Conservation (phyloP, 2,797 vertebrate species). For the Choloepus didactylus region DNA sequence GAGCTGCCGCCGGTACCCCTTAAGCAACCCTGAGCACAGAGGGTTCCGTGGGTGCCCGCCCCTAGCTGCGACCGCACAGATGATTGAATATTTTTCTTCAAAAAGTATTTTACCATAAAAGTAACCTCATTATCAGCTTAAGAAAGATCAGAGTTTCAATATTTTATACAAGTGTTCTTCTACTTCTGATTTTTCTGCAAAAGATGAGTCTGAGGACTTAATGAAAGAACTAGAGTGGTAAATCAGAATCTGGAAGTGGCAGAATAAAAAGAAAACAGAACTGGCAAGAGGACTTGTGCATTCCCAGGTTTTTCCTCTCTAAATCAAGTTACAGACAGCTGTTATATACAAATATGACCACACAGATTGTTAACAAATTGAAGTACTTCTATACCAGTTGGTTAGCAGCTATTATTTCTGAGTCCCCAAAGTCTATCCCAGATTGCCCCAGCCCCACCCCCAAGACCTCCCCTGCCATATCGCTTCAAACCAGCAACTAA, state of each 20-base stretch:
- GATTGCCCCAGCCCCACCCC: neutral
- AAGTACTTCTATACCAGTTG: neutral
- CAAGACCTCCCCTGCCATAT: neutral
- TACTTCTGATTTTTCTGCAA: constrained; percentile 4
- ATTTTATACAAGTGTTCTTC: constrained; percentile 3
- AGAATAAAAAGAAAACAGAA: neutral
- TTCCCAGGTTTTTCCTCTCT: neutral
- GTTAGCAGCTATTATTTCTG: neutral
- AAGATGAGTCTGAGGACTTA: neutral
- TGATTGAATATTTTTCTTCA: neutral
- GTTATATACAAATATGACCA: neutral
- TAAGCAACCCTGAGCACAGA: too few relatives aligned
- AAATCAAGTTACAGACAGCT: neutral
- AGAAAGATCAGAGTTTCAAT: neutral
- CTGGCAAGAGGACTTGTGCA: neutral
- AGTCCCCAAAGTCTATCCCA: too few relatives aligned
- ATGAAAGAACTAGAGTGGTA: neutral
- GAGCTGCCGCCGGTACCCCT: too few relatives aligned
- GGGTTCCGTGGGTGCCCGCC: too few relatives aligned
- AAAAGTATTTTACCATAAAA: neutral
- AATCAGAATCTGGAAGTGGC: neutral
- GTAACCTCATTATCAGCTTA: neutral
- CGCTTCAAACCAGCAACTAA: neutral
- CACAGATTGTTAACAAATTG: neutral
- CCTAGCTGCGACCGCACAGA: too few relatives aligned